Conservation (phyloP, 2,888 invertebrate species). For the Patella depressa region DNA sequence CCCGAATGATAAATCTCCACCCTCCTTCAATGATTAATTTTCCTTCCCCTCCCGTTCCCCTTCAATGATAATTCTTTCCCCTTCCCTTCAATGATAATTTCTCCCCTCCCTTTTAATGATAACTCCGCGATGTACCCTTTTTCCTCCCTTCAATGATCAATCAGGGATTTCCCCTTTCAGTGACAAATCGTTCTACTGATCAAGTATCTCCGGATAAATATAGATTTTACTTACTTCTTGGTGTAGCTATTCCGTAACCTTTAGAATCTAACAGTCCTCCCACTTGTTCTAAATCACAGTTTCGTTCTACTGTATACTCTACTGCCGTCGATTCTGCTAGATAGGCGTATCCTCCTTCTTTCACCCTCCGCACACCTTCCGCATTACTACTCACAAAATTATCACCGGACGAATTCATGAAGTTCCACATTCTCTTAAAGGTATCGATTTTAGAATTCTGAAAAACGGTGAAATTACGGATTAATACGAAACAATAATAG, state of each 20-base stretch:
- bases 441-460: conserved; percentile 84
- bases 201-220: background rate
- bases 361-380: conserved; percentile 89
- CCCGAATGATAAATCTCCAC: no score
- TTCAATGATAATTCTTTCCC: no score
- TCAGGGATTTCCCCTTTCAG: no score
- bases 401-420: conserved; percentile 82
- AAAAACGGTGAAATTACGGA: conserved; percentile 31
- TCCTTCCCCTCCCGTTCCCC: no score
- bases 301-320: conserved; percentile 86
- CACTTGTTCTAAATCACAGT: conserved; percentile 97
- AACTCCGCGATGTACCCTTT: no score
- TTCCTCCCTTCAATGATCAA: no score
- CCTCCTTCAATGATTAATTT: no score
- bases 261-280: conserved; percentile 90
- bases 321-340: conserved; percentile 98
- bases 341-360: conserved; percentile 92
- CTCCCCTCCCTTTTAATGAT: no score
- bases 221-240: conserved; percentile 78
- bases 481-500: background rate
- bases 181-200: no score
- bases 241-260: conserved; percentile 97
- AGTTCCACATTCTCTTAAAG: conserved; percentile 86
- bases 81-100: no score
- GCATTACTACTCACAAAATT: conserved; percentile 90